Evolutionary conservation across 1,140 invertebrate species (phyloP), one percentile per base, ranked within the genome.

Genomic region (Vanessa tameamea): DNA sequence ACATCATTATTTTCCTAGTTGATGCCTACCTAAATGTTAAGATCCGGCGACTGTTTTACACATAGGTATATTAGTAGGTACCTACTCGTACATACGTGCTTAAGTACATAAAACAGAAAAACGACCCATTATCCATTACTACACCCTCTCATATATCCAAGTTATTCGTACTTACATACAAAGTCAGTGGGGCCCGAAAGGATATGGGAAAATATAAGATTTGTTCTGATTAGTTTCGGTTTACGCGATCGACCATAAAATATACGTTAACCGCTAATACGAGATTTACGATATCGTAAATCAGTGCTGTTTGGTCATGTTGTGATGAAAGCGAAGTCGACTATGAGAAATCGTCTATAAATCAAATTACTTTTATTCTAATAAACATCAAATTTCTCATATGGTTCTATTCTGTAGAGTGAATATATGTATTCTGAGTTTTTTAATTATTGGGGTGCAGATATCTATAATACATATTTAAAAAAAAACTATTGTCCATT

Each of bases 201-300:
- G 67, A 76, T 63, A 83, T 82, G 81, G 79, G 80, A 83, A 82
- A 83, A 87, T 80, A 85, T 84, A 77, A 80, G 80, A 84, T 84
- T 69, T 75, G 75, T 57, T 79, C 83, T 88, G 87, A 89, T 91
- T 91, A 89, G 89, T 89, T 88, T 78, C 76, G 82, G 78, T 87
- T 88, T 87, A 88, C 82, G 82, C 78, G 78, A 80, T 76, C 72
- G 50, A 64, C 77, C 83, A 79, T 91, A 91, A 89, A 89, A 88
- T 65, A 61, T 72, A 66, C 85, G 73, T 88, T 79, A 86, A 86
- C 70, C 81, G 76, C 88, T 89, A 91, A 90, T 91, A 87, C 82
- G 80, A 86, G 83, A 89, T 91, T 91, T 91, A 91, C 84, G 86
- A 82, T 73, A 73, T 77, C 82, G 76, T 91, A 91, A 87, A 91